phyloP scores from a whole-genome alignment of 2,113 vertebrate genomes.

The Buteo buteo region DNA sequence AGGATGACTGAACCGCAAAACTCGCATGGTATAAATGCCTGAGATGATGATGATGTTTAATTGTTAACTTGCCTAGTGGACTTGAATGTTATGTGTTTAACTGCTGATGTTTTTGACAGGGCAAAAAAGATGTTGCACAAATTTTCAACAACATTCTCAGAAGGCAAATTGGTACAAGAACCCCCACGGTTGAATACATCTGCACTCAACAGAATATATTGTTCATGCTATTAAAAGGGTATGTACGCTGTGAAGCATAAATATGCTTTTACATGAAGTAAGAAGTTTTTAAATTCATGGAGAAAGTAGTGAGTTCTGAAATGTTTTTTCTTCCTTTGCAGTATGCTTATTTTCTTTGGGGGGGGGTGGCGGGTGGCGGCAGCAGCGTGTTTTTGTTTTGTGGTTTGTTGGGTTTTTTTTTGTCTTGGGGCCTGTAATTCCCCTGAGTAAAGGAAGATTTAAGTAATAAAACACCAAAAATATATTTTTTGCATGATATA shows the following conservation, averaged over 20 bases:
- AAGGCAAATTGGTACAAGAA: conserved; percentile 94
- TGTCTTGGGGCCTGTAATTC: neutral
- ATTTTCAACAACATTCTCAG: conserved; percentile 99
- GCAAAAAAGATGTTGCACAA: conserved; percentile 96
- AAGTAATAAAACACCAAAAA: neutral
- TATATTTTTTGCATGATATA: neutral
- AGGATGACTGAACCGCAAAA: neutral
- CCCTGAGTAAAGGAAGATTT: neutral
- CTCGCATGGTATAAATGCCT: neutral
- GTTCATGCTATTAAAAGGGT: conserved; percentile 98
- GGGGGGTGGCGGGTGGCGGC: too few relatives aligned
- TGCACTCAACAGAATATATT: conserved; percentile 97
- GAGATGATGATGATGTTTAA: neutral
- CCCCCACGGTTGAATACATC: conserved; percentile 96
- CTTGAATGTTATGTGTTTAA: conserved; percentile 16
- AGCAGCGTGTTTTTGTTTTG: too few relatives aligned
- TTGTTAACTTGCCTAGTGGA: neutral
- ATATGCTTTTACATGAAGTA: neutral
- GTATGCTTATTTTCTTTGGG: neutral
- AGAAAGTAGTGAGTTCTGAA: neutral
- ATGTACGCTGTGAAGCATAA: conserved; percentile 49
- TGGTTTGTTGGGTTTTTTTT: neutral
- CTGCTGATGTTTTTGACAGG: conserved; percentile 75
- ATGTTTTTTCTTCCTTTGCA: neutral
- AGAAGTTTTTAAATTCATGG: neutral